Conservation (phyloP, 2,113 vertebrate species). For the Ancistrus triradiatus region DNA sequence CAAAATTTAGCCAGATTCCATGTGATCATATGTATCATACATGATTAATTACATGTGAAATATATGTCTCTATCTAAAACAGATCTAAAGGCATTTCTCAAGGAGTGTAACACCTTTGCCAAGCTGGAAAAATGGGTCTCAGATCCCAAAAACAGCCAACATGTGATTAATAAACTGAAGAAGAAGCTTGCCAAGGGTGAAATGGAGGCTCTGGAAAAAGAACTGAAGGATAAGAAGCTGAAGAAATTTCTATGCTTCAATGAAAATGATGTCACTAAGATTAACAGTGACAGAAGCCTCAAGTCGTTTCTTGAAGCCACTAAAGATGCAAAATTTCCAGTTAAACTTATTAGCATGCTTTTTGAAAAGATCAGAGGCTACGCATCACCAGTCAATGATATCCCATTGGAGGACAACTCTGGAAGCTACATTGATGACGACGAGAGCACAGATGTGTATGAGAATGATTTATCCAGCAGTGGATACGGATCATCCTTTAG, state of each 20-base stretch:
- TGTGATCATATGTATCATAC: no score
- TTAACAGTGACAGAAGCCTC: not conserved
- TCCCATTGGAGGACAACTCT: not conserved
- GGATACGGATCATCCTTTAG: no score
- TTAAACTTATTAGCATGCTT: not conserved
- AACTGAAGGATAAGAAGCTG: not conserved
- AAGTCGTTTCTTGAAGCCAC: not conserved
- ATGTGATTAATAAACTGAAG: not conserved
- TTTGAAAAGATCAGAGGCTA: not conserved
- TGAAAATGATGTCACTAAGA: not conserved
- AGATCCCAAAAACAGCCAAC: not conserved
- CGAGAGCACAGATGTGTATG: no score
- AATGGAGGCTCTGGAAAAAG: not conserved
- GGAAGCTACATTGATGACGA: not conserved
- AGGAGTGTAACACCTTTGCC: not conserved
- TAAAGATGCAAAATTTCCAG: not conserved
- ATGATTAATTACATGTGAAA: no score
- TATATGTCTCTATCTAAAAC: not conserved
- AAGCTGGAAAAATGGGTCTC: constrained; percentile 7
- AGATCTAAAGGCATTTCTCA: constrained; percentile 4
- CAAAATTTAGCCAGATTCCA: no score
- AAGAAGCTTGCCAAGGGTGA: not conserved
- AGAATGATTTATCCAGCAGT: no score
- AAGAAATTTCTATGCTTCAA: not conserved
- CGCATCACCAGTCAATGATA: not conserved